Conservation (phyloP, 2,888 invertebrate genomes). For the Adineta ricciae region DNA sequence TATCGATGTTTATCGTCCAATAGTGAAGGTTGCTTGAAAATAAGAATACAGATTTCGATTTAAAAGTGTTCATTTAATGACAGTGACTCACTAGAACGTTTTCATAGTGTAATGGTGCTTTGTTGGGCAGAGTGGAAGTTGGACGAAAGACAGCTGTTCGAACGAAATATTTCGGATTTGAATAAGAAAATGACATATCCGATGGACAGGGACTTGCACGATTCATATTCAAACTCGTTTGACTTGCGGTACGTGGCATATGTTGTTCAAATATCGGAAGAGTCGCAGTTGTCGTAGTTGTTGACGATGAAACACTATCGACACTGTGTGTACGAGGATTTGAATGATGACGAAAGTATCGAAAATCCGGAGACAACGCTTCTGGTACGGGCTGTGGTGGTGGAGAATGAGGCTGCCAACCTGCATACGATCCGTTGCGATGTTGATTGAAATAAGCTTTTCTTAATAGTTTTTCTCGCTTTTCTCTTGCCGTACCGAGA, state of each 20-base stretch:
- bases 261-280: neutral
- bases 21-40: neutral
- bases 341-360: neutral
- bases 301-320: neutral
- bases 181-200: constrained; percentile 5
- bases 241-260: neutral
- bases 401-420: neutral
- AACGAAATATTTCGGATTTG: constrained; percentile 16
- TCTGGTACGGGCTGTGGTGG: neutral
- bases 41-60: too few relatives aligned
- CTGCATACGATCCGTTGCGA: neutral
- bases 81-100: neutral
- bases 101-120: neutral
- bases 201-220: constrained; percentile 19
- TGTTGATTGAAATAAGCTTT: neutral
- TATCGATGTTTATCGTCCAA: neutral
- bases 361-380: neutral
- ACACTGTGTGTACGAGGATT: constrained; percentile 6
- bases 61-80: neutral
- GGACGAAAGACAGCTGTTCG: neutral
- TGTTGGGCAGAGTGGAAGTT: neutral
- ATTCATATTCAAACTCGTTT: neutral
- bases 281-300: neutral
- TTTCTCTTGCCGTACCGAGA: constrained; percentile 2
- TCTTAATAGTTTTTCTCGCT: constrained; percentile 2